phyloP scores from a whole-genome alignment of 1,140 invertebrate species.

The Spodoptera frugiperda region DNA sequence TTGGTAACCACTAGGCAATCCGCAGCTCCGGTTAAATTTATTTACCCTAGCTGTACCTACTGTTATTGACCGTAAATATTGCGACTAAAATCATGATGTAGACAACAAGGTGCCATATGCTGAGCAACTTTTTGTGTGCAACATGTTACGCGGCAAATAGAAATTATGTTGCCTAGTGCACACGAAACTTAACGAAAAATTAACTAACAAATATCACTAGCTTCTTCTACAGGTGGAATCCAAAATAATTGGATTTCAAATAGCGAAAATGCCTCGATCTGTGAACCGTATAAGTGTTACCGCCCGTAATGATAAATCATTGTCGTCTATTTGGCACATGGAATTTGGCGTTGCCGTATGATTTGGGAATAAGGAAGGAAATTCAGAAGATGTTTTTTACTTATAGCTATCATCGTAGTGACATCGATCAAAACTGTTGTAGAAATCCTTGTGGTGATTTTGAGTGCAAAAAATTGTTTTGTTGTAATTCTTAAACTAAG shows the following conservation, averaged over 20 bases:
- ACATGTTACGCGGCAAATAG: too few relatives aligned
- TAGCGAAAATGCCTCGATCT: conserved; percentile 57
- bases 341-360: conserved; percentile 29
- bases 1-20: too few relatives aligned
- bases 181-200: conserved; percentile 31
- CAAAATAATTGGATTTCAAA: conserved; percentile 69
- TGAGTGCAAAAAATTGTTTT: too few relatives aligned
- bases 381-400: conserved; percentile 2
- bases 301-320: conserved; percentile 70
- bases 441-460: too few relatives aligned
- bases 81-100: too few relatives aligned
- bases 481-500: too few relatives aligned
- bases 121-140: too few relatives aligned
- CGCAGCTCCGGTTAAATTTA: too few relatives aligned
- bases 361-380: conserved; percentile 13
- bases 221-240: conserved; percentile 45
- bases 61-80: too few relatives aligned
- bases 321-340: conserved; percentile 47
- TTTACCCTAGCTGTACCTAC: too few relatives aligned
- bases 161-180: too few relatives aligned
- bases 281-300: conserved; percentile 58
- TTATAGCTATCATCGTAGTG: background rate
- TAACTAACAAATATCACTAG: conserved; percentile 30
- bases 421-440: background rate
- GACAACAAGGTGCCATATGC: too few relatives aligned